Conservation (phyloP, 2,888 invertebrate species). For the Chironomus riparius region DNA sequence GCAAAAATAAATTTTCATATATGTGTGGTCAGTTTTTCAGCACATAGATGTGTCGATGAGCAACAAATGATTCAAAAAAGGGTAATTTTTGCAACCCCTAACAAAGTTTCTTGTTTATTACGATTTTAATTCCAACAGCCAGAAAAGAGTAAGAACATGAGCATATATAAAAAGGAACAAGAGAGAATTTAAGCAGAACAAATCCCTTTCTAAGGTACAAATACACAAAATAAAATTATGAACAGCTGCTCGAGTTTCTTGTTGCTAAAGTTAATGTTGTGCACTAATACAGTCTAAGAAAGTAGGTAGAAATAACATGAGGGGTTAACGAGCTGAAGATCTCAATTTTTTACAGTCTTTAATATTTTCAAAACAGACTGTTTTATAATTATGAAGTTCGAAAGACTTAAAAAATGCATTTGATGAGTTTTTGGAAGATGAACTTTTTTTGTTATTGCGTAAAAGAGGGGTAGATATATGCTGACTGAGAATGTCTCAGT, state of each 20-base stretch:
- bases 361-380: background rate
- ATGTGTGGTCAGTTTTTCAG: background rate
- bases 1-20: background rate
- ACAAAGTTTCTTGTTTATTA: background rate
- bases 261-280: background rate
- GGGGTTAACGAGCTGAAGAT: background rate
- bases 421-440: background rate
- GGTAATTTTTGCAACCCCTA: background rate
- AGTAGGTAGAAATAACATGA: constrained; percentile 7
- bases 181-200: constrained; percentile 5
- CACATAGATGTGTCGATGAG: background rate
- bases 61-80: too few species aligned
- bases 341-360: background rate
- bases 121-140: too few species aligned
- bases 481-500: background rate
- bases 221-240: background rate
- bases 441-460: background rate
- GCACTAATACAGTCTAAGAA: constrained; percentile 1
- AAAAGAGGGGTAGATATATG: background rate
- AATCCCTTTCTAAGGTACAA: constrained; percentile 10
- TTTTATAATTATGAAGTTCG: background rate
- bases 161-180: too few species aligned
- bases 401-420: background rate
- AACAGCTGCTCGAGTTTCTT: constrained; percentile 14
- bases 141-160: too few species aligned